Evolutionary conservation across 1,140 invertebrate genomes (phyloP).

Genomic region (Euwallacea similis): DNA sequence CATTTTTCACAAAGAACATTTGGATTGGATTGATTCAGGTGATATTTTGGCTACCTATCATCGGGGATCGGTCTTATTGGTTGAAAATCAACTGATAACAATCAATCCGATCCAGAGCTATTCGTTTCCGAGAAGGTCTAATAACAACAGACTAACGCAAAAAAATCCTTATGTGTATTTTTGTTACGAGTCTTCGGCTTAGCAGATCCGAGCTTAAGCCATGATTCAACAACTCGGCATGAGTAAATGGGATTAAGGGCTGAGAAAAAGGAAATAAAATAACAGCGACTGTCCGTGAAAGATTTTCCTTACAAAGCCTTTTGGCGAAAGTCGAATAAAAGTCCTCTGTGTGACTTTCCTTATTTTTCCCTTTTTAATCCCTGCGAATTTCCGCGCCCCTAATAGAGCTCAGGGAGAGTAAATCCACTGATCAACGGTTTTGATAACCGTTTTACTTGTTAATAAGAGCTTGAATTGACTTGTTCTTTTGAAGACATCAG

Average conservation of each 20-base stretch:
- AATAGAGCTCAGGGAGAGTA: neutral
- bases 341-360: neutral
- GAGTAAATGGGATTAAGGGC: neutral
- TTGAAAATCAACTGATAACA: too few species aligned
- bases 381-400: neutral
- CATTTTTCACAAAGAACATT: too few species aligned
- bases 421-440: neutral
- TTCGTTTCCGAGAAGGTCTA: too few species aligned
- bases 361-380: conserved; percentile 2
- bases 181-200: too few species aligned
- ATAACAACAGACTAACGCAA: too few species aligned
- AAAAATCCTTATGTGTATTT: too few species aligned
- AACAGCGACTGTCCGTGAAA: neutral
- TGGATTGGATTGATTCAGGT: too few species aligned
- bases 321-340: neutral
- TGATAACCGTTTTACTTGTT: neutral
- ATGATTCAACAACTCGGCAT: too few species aligned
- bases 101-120: too few species aligned
- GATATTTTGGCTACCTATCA: too few species aligned
- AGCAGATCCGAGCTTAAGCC: too few species aligned
- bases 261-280: neutral
- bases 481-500: neutral
- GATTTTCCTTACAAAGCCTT: neutral
- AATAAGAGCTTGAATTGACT: neutral
- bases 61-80: too few species aligned